Conservation (phyloP, 2,797 vertebrate genomes). For the Urosaurus nigricauda region DNA sequence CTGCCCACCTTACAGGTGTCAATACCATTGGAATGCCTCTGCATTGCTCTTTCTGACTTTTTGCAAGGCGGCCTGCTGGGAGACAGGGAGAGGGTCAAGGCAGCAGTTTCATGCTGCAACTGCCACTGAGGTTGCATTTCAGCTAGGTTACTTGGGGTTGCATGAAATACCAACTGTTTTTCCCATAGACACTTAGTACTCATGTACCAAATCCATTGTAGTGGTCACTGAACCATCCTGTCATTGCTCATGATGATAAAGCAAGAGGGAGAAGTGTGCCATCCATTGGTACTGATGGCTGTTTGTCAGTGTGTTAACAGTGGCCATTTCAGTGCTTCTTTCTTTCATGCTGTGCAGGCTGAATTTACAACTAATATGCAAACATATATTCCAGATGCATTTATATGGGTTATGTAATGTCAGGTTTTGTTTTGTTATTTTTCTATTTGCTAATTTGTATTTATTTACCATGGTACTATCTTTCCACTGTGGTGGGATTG, state of each 20-base stretch:
- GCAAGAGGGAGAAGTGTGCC: neutral
- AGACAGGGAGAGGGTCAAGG: slow-evolving; percentile 10
- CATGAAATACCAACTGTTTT: slow-evolving; percentile 25
- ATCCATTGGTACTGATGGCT: neutral
- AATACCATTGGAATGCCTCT: slow-evolving; percentile 66
- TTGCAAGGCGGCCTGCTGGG: neutral
- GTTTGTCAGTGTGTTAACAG: neutral
- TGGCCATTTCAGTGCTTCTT: neutral
- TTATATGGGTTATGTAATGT: neutral
- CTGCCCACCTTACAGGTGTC: slow-evolving; percentile 64
- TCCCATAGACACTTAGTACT: slow-evolving; percentile 29
- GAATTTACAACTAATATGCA: neutral
- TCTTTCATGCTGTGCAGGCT: neutral
- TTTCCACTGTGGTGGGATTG: no score
- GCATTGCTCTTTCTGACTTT: slow-evolving; percentile 18
- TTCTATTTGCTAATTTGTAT: neutral
- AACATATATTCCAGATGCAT: neutral
- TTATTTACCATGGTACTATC: neutral
- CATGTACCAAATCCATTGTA: neutral
- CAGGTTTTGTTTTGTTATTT: no score
- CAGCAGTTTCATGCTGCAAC: neutral
- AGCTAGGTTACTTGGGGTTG: neutral
- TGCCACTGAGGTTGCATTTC: slow-evolving; percentile 22
- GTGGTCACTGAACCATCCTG: slow-evolving; percentile 52
- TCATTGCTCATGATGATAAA: fast-evolving